These are phyloP conservation scores for Pseudoips prasinana DNA, from an alignment of 2,888 invertebrate genomes.

Conservation along the genomic window DNA sequence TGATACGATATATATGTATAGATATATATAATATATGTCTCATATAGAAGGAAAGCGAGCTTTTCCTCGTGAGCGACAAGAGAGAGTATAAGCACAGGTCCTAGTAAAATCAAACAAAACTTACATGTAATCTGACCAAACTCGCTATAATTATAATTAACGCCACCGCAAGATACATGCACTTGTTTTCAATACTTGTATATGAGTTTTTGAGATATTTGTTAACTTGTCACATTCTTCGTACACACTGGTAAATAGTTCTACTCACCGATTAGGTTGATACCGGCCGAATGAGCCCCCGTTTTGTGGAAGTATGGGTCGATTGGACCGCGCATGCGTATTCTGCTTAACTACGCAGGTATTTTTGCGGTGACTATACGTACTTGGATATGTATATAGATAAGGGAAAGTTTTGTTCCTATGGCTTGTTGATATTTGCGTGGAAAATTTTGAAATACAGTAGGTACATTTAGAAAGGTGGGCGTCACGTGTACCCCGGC, in stretches of 20 bases:
- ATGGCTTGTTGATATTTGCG: too few relatives aligned
- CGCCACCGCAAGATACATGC: constrained; percentile 79
- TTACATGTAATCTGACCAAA: constrained; percentile 75
- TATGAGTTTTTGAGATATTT: too few relatives aligned
- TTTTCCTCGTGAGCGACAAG: too few relatives aligned
- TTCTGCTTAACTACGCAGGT: constrained; percentile 40
- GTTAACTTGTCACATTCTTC: constrained; percentile 27
- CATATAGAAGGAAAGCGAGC: constrained; percentile 12
- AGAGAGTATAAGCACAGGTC: too few relatives aligned
- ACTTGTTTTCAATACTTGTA: constrained; percentile 40
- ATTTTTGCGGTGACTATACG: too few relatives aligned
- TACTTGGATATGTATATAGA: too few relatives aligned
- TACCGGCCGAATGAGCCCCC: constrained; percentile 55
- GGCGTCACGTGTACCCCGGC: too few relatives aligned
- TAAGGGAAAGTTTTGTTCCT: too few relatives aligned
- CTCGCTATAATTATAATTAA: constrained; percentile 74
- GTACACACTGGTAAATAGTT: constrained; percentile 42
- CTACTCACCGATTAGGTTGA: constrained; percentile 66
- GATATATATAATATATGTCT: too few relatives aligned
- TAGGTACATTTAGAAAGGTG: too few relatives aligned
- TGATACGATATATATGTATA: too few relatives aligned
- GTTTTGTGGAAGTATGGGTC: constrained; percentile 33
- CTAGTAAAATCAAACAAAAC: constrained; percentile 27
- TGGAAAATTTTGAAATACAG: too few relatives aligned
- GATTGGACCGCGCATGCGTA: constrained; percentile 62